Evolutionary conservation across 2,888 invertebrate genomes (phyloP), one percentile per base, ranked within the genome.

Genomic region (Chrysolina oricalcia): DNA sequence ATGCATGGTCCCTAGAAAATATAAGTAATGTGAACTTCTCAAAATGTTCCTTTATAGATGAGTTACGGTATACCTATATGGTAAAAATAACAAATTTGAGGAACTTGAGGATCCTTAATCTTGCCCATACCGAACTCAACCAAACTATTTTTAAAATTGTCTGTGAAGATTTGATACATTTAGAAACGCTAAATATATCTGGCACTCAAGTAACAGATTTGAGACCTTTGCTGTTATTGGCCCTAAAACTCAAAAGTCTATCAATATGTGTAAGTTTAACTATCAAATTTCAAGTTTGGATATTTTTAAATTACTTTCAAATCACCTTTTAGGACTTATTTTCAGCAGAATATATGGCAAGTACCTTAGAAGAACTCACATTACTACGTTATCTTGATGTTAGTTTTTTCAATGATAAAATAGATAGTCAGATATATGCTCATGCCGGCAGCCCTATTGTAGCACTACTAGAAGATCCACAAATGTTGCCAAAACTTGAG

Each of bases 101-200:
- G 76, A 91, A 90, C 78, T 87, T 94, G 70, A 91, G 89, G 76
- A 89, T 88, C 70, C 87, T 94, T 63, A 93, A 93, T 87, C 92
- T 94, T 4, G 91, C 93, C 74, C 90, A 91, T 82, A 94, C 93
- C n/a, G 93, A 93, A 84, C 91, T 94, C 84, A 93, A 93, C 85
- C 91, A 91, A 79, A 91, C 91, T 81, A 91, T 92, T 23, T 89
- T 94, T 77, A 91, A 92, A 82, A 92, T 93, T 78, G 90, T 94
- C 69, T 92, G 92, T 74, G 91, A 93, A 81, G 93, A 94, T 87
- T 88, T 94, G 77, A 91, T 91, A 59, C 87, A 89, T 73, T 87
- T 94, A 76, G 92, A 93, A 85, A 91, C 89, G 82, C 86, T 94
- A 70, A 92, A 94, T 85, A 92, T 94, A 80, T 93, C 94, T 17